Conservation (phyloP, 2,797 vertebrate genomes). For the Mallotus villosus region DNA sequence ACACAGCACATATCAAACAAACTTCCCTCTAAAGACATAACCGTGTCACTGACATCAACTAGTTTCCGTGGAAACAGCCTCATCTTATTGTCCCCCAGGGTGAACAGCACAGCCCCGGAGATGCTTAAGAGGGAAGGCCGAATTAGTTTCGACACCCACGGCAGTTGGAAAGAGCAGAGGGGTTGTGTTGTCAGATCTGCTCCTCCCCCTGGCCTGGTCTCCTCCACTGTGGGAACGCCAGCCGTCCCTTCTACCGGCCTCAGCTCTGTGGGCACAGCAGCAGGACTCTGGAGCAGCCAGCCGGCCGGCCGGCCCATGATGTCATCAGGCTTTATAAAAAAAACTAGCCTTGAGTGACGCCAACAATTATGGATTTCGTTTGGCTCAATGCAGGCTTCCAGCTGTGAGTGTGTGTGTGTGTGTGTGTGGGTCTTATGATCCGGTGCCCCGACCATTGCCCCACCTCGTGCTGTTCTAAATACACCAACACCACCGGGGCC, state of each 20-base stretch:
- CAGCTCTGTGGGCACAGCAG: not conserved
- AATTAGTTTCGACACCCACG: no score
- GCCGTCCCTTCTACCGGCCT: slow-evolving; percentile 38
- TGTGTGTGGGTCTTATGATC: not conserved
- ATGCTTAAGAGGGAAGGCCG: not conserved
- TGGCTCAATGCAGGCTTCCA: not conserved
- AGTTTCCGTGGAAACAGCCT: not conserved
- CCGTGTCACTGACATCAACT: not conserved
- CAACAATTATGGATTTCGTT: not conserved
- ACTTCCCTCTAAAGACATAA: not conserved
- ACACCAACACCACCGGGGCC: not conserved
- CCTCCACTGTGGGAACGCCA: slow-evolving; percentile 48
- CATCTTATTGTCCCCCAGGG: not conserved
- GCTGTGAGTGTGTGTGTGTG: not conserved
- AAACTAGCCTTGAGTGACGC: not conserved
- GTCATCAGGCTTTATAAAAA: slow-evolving; percentile 24
- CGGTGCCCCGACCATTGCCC: not conserved
- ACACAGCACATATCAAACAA: not conserved
- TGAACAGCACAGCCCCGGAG: not conserved
- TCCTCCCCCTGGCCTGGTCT: slow-evolving; percentile 37
- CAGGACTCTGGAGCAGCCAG: not conserved
- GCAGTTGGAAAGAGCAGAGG: not conserved
- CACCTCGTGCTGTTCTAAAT: slow-evolving; percentile 4
- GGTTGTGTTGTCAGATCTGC: not conserved
- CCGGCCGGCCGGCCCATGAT: not conserved